phyloP scores from a whole-genome alignment of 2,888 invertebrate genomes.

The Torymus texanus region DNA sequence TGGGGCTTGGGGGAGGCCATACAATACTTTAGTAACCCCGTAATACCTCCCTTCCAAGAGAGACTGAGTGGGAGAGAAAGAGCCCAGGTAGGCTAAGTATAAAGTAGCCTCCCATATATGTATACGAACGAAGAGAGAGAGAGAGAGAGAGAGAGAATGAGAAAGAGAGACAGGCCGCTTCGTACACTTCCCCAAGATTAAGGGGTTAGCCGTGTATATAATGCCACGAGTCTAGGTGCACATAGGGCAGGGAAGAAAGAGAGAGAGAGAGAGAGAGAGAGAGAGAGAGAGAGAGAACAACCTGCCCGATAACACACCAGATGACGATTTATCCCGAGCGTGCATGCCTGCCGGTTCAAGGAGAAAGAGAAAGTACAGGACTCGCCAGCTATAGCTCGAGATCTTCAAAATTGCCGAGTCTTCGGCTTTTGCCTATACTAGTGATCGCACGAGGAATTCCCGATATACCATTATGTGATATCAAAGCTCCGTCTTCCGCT shows the following conservation, averaged over 20 bases:
- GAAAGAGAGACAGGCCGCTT: conserved; percentile 23
- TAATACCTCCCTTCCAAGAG: conserved; percentile 69
- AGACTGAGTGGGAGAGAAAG: too few relatives aligned
- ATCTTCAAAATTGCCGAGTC: conserved; percentile 32
- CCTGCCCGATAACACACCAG: conserved; percentile 1
- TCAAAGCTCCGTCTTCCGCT: conserved; percentile 4
- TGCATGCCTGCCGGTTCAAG: background rate
- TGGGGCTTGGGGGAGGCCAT: conserved; percentile 75
- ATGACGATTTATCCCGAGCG: conserved; percentile 21
- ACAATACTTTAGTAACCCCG: conserved; percentile 74
- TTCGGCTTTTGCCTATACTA: background rate
- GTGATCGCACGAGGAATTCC: background rate
- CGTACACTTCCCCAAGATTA: conserved; percentile 54
- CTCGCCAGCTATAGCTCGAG: background rate
- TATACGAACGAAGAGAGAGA: conserved; percentile 38
- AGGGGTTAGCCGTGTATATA: conserved; percentile 52
- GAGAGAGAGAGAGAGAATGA: too few relatives aligned
- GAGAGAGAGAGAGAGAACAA: background rate
- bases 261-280: background rate
- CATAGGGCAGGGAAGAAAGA: background rate
- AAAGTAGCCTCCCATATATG: conserved; percentile 62
- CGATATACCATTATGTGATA: background rate
- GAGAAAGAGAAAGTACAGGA: conserved; percentile 2
- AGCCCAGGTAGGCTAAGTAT: conserved; percentile 68
- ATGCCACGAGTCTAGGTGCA: conserved; percentile 2